A percentile compares a stretch with the other conserved stretches of the same genome.
Conservation (phyloP, 30 jellyfish, hydroid and myxozoan genomes). For the Haliclystus octoradiatus region DNA sequence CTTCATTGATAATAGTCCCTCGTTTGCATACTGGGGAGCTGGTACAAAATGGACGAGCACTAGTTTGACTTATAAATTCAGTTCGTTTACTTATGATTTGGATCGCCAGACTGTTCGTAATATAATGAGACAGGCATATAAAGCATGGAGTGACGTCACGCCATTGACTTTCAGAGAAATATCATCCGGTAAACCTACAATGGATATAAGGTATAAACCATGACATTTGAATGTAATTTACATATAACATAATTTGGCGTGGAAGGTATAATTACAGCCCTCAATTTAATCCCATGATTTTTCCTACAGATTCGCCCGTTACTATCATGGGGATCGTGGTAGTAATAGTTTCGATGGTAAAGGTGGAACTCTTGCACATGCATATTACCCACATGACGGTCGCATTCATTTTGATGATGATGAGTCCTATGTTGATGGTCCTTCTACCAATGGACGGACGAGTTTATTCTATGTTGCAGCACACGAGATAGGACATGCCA, state of each 20-base stretch:
- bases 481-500: background rate
- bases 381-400: background rate
- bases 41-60: background rate
- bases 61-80: background rate
- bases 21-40: background rate
- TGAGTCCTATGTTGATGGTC: background rate
- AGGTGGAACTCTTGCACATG: background rate
- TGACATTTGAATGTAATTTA: too few species aligned
- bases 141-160: background rate
- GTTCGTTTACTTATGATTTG: background rate
- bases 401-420: background rate
- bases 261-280: background rate
- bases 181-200: background rate
- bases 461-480: background rate
- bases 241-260: too few species aligned
- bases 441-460: background rate
- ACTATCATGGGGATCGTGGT: background rate
- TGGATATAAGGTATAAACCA: background rate
- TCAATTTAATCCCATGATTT: background rate
- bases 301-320: background rate
- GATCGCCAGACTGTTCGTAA: background rate
- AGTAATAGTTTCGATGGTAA: background rate
- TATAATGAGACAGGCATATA: background rate
- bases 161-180: background rate
- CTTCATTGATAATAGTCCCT: background rate